A percentile compares a stretch with the other conserved stretches of the same genome.
Conservation (phyloP, 1,140 invertebrate genomes). For the Brachionus plicatilis region DNA sequence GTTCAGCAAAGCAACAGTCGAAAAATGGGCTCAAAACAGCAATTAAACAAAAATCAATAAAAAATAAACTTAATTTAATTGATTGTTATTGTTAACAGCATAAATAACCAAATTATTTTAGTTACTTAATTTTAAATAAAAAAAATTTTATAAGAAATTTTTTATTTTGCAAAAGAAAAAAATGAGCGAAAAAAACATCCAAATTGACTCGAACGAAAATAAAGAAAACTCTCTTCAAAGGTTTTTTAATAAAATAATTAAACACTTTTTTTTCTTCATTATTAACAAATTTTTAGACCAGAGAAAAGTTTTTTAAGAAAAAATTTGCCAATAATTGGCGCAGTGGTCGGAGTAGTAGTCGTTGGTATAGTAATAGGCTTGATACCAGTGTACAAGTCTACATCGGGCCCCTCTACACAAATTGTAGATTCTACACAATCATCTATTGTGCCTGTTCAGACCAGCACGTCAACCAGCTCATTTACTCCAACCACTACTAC, state of each 20-base stretch:
- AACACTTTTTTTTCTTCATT: neutral
- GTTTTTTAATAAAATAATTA: neutral
- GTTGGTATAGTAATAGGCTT: neutral
- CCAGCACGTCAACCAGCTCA: neutral
- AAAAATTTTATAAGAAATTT: neutral
- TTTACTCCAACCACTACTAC: neutral
- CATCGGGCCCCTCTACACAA: neutral
- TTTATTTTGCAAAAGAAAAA: neutral
- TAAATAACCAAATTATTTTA: neutral
- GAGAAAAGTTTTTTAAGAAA: neutral
- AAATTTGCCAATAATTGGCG: neutral
- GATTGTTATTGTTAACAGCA: neutral
- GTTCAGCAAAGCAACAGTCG: slow-evolving; percentile 6
- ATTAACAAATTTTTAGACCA: neutral
- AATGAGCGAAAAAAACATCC: neutral
- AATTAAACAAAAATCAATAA: neutral
- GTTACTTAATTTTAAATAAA: neutral
- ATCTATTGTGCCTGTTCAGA: neutral
- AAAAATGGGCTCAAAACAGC: slow-evolving; percentile 24
- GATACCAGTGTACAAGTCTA: neutral
- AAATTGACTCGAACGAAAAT: neutral
- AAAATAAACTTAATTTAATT: neutral
- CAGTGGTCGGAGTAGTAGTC: neutral
- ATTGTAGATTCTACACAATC: neutral
- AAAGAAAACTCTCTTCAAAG: neutral